A percentile compares a stretch with the other conserved stretches of the same genome.
phyloP scores from a whole-genome alignment of 1,140 invertebrate species.

The Magallana ariakensis region DNA sequence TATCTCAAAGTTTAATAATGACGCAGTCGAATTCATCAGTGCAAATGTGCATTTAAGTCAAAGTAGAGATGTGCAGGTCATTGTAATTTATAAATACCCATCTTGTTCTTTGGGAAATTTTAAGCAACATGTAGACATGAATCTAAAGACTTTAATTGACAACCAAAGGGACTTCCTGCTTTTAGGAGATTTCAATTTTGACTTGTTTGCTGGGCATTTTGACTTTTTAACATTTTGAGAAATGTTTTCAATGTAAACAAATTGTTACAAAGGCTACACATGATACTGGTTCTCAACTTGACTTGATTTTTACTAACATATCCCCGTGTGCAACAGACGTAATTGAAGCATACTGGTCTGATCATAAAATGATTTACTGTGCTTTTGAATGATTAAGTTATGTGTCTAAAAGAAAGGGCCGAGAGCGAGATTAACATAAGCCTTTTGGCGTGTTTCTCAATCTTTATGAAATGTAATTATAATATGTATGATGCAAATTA shows the following conservation, averaged over 20 bases:
- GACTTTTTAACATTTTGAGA: slow-evolving; percentile 40
- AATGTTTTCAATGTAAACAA: slow-evolving; percentile 40
- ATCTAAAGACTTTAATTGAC: slow-evolving; percentile 10
- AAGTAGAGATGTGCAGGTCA: neutral
- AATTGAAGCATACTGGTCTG: slow-evolving; percentile 19
- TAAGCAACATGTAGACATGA: neutral
- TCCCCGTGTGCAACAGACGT: neutral
- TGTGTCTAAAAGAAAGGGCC: no score
- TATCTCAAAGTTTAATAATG: neutral
- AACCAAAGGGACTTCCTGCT: neutral
- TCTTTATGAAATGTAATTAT: no score
- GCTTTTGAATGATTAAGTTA: neutral
- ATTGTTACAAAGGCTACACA: slow-evolving; percentile 29
- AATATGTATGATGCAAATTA: no score
- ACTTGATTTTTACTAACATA: slow-evolving; percentile 38
- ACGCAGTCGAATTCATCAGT: slow-evolving; percentile 22
- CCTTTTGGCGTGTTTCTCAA: no score
- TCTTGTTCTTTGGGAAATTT: slow-evolving; percentile 32
- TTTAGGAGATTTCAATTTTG: slow-evolving; percentile 52
- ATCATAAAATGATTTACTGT: slow-evolving; percentile 40
- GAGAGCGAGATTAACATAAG: no score
- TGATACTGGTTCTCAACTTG: slow-evolving; percentile 19
- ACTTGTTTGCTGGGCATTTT: slow-evolving; percentile 34
- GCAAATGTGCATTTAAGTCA: neutral
- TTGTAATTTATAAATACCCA: slow-evolving; percentile 37